Conservation (phyloP, 2,113 vertebrate genomes). For the Probosciger aterrimus region DNA sequence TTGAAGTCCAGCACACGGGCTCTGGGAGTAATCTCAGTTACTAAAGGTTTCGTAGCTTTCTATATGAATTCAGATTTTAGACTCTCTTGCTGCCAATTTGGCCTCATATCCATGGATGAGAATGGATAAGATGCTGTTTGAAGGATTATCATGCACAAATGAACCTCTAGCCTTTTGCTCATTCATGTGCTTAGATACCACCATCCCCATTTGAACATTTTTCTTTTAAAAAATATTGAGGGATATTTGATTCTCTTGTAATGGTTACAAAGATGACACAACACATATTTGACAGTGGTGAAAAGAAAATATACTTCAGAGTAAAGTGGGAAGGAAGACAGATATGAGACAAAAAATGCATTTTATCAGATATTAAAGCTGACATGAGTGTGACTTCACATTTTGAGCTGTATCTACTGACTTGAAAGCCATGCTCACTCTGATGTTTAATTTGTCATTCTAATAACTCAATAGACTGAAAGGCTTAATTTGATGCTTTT, state of each 20-base stretch:
- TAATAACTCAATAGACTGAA: background rate
- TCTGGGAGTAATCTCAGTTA: background rate
- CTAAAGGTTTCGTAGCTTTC: background rate
- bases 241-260: background rate
- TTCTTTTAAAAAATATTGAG: background rate
- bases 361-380: background rate
- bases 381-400: background rate
- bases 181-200: accelerated
- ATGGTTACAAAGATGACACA: background rate
- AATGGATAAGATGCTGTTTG: accelerated
- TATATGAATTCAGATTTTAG: background rate
- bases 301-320: background rate
- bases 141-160: background rate
- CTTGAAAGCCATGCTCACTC: background rate
- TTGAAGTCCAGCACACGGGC: background rate
- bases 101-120: background rate
- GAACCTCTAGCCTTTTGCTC: background rate
- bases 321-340: background rate
- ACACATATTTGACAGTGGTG: background rate
- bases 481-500: slow-evolving; percentile 37
- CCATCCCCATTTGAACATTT: background rate
- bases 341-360: background rate
- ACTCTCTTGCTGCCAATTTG: background rate
- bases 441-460: background rate
- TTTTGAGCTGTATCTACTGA: background rate